These are phyloP conservation scores for Rhombomys opimus DNA, from an alignment of 2,113 vertebrate genomes.

Conservation along the genomic window DNA sequence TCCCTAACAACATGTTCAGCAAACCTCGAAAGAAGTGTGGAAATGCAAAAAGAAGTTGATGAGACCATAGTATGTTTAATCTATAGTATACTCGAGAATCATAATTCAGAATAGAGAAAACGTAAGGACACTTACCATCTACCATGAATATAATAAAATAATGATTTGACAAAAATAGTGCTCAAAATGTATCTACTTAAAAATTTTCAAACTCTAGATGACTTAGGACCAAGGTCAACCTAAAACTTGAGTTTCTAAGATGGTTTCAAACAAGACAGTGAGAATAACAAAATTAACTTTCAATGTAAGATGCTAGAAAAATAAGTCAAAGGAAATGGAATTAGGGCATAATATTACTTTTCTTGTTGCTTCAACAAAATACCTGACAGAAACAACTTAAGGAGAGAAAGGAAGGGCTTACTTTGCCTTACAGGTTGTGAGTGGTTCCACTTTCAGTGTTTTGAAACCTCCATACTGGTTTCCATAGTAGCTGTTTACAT, in stretches of 20 bases:
- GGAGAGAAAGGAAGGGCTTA: not conserved
- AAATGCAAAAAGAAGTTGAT: not conserved
- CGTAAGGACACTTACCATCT: not conserved
- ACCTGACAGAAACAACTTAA: not conserved
- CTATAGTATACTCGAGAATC: not conserved
- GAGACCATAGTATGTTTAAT: not conserved
- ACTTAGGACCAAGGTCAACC: not conserved
- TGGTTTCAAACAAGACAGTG: not conserved
- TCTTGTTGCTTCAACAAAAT: not conserved
- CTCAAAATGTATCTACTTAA: not conserved
- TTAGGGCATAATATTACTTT: not conserved
- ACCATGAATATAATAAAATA: not conserved
- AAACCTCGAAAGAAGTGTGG: not conserved
- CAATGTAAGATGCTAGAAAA: not conserved
- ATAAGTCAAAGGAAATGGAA: not conserved
- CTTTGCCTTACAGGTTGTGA: not conserved
- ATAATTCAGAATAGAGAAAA: slow-evolving; percentile 1
- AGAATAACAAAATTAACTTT: slow-evolving; percentile 27
- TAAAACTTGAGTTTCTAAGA: not conserved
- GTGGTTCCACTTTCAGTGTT: not conserved
- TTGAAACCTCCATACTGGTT: not conserved
- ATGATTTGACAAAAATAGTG: slow-evolving; percentile 29
- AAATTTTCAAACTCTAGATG: not conserved
- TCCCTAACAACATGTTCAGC: not conserved
- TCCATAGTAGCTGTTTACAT: not conserved